Percentiles rank a stretch among this genome's conserved stretches.
Conservation (phyloP, 2,113 vertebrate genomes). For the Casuarius casuarius region DNA sequence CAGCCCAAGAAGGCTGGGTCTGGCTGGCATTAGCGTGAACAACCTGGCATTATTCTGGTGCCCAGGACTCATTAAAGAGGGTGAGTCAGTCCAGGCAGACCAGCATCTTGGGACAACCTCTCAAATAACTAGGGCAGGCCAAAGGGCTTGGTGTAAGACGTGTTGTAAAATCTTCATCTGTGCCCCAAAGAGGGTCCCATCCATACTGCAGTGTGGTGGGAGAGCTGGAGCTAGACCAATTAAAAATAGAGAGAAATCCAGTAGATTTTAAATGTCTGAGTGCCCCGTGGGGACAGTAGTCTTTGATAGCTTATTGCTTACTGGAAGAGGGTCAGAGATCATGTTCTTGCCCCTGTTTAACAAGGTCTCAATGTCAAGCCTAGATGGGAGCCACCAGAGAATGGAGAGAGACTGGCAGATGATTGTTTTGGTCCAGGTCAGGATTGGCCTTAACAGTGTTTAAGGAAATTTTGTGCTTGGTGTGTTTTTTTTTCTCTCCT, state of each 20-base stretch:
- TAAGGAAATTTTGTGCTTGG: neutral
- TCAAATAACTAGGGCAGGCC: neutral
- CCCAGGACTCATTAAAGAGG: neutral
- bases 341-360: neutral
- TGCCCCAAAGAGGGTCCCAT: neutral
- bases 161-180: neutral
- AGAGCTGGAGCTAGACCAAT: neutral
- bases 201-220: neutral
- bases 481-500: neutral
- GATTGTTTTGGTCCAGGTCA: neutral
- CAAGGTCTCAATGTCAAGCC: neutral
- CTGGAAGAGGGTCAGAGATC: neutral
- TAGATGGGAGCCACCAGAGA: neutral
- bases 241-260: neutral
- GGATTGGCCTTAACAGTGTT: neutral
- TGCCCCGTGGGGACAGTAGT: fast-evolving
- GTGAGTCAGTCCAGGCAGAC: neutral
- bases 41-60: neutral
- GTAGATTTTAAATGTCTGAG: neutral
- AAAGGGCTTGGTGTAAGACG: neutral
- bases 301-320: neutral
- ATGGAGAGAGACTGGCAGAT: neutral
- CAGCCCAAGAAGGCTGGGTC: neutral
- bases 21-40: neutral
- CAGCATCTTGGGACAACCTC: neutral